Percentiles rank a stretch among this genome's conserved stretches.
Conservation (phyloP, 2,113 vertebrate species). For the Rissa tridactyla region DNA sequence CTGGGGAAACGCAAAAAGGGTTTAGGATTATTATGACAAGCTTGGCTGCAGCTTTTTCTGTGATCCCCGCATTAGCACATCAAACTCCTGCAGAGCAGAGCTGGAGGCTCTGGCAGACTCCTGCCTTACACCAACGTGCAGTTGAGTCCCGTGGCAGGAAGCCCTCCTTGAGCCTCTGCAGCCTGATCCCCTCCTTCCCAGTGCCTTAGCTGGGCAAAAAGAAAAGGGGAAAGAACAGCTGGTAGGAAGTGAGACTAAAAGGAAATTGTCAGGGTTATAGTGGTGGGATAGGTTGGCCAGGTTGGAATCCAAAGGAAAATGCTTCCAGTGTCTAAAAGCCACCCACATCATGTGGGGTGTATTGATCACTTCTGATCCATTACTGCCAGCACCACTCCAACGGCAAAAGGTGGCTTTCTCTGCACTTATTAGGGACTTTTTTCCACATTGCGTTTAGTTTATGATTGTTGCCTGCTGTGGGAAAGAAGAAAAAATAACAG, state of each 20-base stretch:
- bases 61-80: not conserved
- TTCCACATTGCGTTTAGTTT: not conserved
- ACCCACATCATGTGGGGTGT: rapidly evolving
- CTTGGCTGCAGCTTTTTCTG: not conserved
- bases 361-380: not conserved
- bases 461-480: not conserved
- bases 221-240: not conserved
- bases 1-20: not conserved
- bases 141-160: not conserved
- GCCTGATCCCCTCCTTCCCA: not conserved
- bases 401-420: not conserved
- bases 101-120: not conserved
- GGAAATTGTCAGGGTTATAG: not conserved
- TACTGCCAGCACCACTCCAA: not conserved
- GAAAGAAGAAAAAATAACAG: not conserved
- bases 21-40: not conserved
- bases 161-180: not conserved
- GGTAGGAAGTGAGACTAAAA: not conserved
- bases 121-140: rapidly evolving
- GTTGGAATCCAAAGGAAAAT: not conserved
- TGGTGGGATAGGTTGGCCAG: not conserved
- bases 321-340: not conserved
- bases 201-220: not conserved
- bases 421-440: not conserved
- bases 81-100: not conserved